Base-by-base conservation (phyloP, 2,888 invertebrate genomes). In the Zaprionus lineosus region DNA sequence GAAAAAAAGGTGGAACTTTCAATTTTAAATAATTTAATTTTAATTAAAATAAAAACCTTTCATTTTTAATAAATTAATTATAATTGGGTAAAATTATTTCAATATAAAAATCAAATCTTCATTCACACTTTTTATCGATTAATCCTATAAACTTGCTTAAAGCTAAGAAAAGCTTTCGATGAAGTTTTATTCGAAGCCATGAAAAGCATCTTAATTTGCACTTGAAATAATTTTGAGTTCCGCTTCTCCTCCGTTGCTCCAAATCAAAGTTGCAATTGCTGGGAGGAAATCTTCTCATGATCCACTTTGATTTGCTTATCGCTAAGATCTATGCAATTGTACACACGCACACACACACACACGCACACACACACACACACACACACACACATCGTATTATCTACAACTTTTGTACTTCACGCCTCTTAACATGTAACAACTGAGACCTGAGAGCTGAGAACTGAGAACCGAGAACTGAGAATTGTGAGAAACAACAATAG, bases 281-380 rank as follows among this genome's bases (percentile, higher is more conserved):
- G 9, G 9, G 11, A n/a, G n/a, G n/a, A 19, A 41, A 34, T 46
- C 34, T 48, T 60, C 66, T 18, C 66, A 64, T 71, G 75, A 66
- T 60, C 71, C 48, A 71, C 46, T 71, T 71, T 65, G 71, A 56
- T 48, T 46, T 47, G 66, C 29, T 26, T 33, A 74, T 69, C 51
- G 26, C 18, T 33, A n/a, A 40, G 44, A 57, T 74, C 48, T 12
- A 2, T 26, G 46, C 48, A 53, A 46, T 74, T 62, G 24, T n/a
- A 48, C 58, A 41, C 39, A 41, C 34, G 59, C 28, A 12, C 58
- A 47, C n/a, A n/a, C n/a, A n/a, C n/a, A n/a, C n/a, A n/a, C n/a
- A n/a, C n/a, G n/a, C n/a, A n/a, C n/a, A n/a, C n/a, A n/a, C n/a
- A n/a, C n/a, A n/a, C n/a, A n/a, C n/a, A n/a, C n/a, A n/a, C n/a